Base-by-base conservation (phyloP, 2,888 invertebrate species). In the Pseudeuparius sepicola region DNA sequence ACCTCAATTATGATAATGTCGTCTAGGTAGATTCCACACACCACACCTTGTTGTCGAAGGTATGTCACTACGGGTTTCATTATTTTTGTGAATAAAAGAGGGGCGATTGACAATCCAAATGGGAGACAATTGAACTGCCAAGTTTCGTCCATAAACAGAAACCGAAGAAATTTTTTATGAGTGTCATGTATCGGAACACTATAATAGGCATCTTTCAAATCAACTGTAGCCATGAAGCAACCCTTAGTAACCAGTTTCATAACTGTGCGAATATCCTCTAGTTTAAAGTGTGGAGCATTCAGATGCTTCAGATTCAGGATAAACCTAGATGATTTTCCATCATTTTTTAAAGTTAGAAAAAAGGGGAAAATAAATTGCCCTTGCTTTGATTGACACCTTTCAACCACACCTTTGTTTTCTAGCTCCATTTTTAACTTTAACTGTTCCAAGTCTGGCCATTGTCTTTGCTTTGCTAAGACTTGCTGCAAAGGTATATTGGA, bases 81-180 rank as follows among this genome's bases (percentile, higher is more conserved):
- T 10, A 52, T 16, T 37, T 54, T 53, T 15, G 52, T 53, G 34
- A 52, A 52, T n/a, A 48, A 30, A 26, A 27, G 49, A 10, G 51
- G 45, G n/a, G n/a, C n/a, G n/a, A n/a, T n/a, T n/a, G n/a, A n/a
- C 4, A 50, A 18, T 7, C 48, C 49, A 28, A 49, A 49, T 7
- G 49, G 49, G 9, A 47, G 34, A 11, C 40, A 44, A 1, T 23
- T 33, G 30, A 49, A 52, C 20, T 47, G 42, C 23, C 37, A 51
- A 6, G 42, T 10, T 11, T 34, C 42, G 1, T 20, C 34, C 7
- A 39, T 9, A 28, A 44, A 52, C 2, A 4, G 6, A 24, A 51
- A 51, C 2, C 47, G 23, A 24, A 51, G 35, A 26, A 26, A 42
- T 17, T 47, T 50, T 34, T 34, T n/a, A 36, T 34, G 24, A 14